Base-by-base conservation (phyloP, 2,888 invertebrate genomes). In the Eristalinus aeneus region DNA sequence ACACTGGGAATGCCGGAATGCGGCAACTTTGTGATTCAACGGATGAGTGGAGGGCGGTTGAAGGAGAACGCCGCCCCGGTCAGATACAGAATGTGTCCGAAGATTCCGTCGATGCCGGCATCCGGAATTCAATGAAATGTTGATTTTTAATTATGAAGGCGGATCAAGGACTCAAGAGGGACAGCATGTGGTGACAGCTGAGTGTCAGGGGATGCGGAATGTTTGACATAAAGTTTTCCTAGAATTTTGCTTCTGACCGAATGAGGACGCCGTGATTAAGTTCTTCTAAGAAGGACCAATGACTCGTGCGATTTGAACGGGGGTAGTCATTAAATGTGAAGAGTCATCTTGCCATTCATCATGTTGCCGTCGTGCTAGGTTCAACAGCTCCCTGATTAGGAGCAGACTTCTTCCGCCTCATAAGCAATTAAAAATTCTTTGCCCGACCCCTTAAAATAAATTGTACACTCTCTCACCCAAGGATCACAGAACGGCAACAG, bases 371-470 rank as follows among this genome's bases (percentile, higher is more conserved):
- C 12, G 39, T 10, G 11, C 39, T 23, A 3, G 72, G 82, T 78
- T 61, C 72, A 83, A 73, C 31, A 58, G 58, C 73, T 64, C 16
- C 39, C 58, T 61, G 69, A 79, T 84, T 83, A 60, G 68, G 20
- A 22, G 74, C 74, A 54, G 32, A 65, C 53, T 16, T 54, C 68
- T 83, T 74, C 69, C 64, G 46, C 46, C 65, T 79, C 78, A 78
- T 74, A 74, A 79, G 79, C 74, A 74, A 84, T 79, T 46, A 46
- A 46, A 46, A 46, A 16, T 46, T n/a, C 46, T 16, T 16, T 46
- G 2, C 5, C 27, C 58, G 27, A 23, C 22, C 23, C 31, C 31
- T 12, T 4, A 2, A 2, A n/a, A 39, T 39, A n/a, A 39, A 39
- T 16, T 46, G 16, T 46, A 46, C 8, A 46, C 46, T 46, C 16